Evolutionary conservation across 2,113 vertebrate genomes (phyloP), one percentile per base, ranked within the genome.

Genomic region (Leptobrachium ailaonicum): DNA sequence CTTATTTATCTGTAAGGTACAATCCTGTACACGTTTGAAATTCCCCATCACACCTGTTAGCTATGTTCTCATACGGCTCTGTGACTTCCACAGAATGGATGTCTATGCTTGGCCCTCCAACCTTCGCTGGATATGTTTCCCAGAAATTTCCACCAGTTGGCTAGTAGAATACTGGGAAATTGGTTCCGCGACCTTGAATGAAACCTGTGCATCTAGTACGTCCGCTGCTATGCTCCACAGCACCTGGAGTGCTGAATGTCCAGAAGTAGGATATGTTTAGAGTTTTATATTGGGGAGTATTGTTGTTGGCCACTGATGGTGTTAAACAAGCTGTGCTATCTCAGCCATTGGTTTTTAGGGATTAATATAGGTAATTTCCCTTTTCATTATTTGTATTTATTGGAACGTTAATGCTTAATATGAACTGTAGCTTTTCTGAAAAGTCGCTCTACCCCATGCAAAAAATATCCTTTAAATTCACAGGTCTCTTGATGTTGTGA

Each of bases 1-100:
- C 20, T 72, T 71, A 73, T 73, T 79, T 79, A 79, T 79, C 43
- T 79, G 77, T 79, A 73, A 79, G 50, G 71, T 79, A 73, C 54
- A 9, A 4, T 63, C 43, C 32, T 66, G 50, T 72, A 66, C 9
- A 45, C 42, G 12, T 47, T 4, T 50, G 47, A 50, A 50, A 50
- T 50, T 8, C 4, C 8, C 13, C 56, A 1, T 14, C 13, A 3
- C 56, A 3, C 11, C 3, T 14, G 56, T 12, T 14, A 60, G 11
- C 9, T 60, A 54, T 54, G 56, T 60, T 4, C 3, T 11, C 9
- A 12, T 12, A 13, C 9, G 56, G 13, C 56, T 60, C 4, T 14
- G 11, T 3, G 11, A 60, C 56, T 13, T 7, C 56, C 13, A 60
- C 47, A 50, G 47, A 4, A 5, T 4, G 47, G 47, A 50, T 5